Evolutionary conservation across 2,113 vertebrate genomes (phyloP).

Genomic region (Archilochus colubris): DNA sequence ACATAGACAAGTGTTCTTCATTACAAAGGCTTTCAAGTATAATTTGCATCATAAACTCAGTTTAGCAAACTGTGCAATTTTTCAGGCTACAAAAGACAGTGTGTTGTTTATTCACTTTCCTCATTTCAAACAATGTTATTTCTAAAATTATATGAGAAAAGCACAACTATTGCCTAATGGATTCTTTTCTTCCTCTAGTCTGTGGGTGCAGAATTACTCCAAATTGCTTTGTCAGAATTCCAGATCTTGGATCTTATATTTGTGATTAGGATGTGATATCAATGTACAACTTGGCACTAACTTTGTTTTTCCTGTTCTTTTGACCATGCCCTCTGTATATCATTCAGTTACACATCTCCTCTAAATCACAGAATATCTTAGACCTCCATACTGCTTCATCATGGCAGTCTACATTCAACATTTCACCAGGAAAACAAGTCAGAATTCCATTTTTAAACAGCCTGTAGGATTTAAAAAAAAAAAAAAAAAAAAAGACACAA

Average conservation of each 20-base stretch:
- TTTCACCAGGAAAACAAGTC: not conserved
- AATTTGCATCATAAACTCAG: constrained; percentile 24
- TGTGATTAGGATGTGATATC: not conserved
- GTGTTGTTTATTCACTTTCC: not conserved
- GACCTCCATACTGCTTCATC: not conserved
- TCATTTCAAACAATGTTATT: not conserved
- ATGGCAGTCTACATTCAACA: not conserved
- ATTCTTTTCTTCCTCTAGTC: not conserved
- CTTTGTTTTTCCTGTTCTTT: not conserved
- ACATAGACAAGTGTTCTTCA: constrained; percentile 54
- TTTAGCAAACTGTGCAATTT: not conserved
- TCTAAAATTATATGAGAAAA: not conserved
- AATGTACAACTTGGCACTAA: not conserved
- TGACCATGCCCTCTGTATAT: not conserved
- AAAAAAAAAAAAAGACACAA: not conserved
- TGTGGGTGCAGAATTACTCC: not conserved
- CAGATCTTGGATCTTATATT: not conserved
- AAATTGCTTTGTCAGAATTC: not conserved
- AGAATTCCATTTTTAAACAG: not conserved
- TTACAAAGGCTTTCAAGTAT: constrained; percentile 40
- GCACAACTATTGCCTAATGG: not conserved
- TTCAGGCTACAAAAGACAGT: not conserved
- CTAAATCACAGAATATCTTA: not conserved
- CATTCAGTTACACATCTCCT: not conserved
- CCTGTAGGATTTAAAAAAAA: not conserved